phyloP scores from a whole-genome alignment of 2,113 vertebrate genomes.

The Elephantulus edwardii region DNA sequence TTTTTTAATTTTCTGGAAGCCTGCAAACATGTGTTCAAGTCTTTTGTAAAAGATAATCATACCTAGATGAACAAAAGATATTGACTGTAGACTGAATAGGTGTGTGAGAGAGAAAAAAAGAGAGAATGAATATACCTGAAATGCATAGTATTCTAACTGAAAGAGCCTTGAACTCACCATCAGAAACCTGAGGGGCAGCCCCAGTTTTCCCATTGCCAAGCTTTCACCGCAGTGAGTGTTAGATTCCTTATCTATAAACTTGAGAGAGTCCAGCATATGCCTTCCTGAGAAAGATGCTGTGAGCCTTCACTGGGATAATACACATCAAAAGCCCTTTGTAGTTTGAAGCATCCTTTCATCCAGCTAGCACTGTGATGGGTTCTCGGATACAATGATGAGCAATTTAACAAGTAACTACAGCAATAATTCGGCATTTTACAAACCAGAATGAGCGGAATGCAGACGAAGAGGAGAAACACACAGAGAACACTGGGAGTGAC shows the following conservation, averaged over 20 bases:
- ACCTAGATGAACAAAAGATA: background rate
- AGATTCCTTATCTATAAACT: background rate
- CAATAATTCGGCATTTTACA: background rate
- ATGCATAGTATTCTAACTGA: background rate
- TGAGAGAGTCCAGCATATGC: background rate
- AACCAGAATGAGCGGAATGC: background rate
- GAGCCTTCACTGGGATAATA: background rate
- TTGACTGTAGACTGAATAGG: rapidly evolving
- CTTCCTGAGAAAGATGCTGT: background rate
- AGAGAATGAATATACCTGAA: background rate
- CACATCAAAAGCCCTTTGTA: background rate
- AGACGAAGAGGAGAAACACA: background rate
- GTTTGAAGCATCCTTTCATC: background rate
- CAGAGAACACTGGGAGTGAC: background rate
- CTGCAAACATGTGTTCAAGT: background rate
- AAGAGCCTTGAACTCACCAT: background rate
- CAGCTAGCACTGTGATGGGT: background rate
- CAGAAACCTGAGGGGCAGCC: background rate
- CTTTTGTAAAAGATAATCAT: background rate
- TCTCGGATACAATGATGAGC: background rate
- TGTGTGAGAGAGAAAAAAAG: too few relatives aligned
- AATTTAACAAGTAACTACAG: background rate
- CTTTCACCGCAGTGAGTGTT: background rate
- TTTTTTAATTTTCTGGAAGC: background rate
- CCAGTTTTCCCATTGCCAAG: background rate